A percentile compares a stretch with the other conserved stretches of the same genome.
phyloP scores from a whole-genome alignment of 2,797 vertebrate genomes.

The Adelosebastes latens region DNA sequence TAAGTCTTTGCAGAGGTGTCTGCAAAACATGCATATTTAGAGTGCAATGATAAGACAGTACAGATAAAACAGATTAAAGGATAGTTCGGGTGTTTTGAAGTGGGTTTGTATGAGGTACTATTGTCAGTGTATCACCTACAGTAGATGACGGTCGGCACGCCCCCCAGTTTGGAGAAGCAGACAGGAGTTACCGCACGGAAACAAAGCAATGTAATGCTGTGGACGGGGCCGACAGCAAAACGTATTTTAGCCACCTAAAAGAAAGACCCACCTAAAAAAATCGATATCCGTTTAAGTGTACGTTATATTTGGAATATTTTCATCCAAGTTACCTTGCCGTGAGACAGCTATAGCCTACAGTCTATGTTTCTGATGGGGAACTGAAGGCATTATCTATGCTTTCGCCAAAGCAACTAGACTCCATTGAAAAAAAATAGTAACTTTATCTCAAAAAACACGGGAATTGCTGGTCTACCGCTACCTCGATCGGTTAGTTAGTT shows the following conservation, averaged over 20 bases:
- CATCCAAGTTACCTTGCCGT: neutral
- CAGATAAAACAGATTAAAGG: neutral
- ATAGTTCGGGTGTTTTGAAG: neutral
- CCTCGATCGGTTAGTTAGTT: too few relatives aligned
- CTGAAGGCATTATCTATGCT: neutral
- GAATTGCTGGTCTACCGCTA: neutral
- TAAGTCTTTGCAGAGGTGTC: neutral
- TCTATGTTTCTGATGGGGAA: neutral
- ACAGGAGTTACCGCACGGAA: neutral
- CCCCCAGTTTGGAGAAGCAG: neutral
- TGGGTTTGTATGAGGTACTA: neutral
- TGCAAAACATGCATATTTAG: neutral
- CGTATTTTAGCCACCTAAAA: neutral
- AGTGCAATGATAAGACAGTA: neutral
- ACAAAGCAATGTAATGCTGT: neutral
- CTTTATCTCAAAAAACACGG: neutral
- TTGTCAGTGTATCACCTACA: rapidly evolving
- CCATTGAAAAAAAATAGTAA: neutral
- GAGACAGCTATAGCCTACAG: neutral
- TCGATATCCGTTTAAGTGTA: neutral
- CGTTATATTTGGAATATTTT: neutral
- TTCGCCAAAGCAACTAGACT: neutral
- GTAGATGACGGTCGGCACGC: neutral
- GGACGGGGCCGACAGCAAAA: neutral
- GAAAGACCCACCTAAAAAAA: neutral